phyloP scores from a whole-genome alignment of 2,888 invertebrate species.

The Creontiades dilutus region DNA sequence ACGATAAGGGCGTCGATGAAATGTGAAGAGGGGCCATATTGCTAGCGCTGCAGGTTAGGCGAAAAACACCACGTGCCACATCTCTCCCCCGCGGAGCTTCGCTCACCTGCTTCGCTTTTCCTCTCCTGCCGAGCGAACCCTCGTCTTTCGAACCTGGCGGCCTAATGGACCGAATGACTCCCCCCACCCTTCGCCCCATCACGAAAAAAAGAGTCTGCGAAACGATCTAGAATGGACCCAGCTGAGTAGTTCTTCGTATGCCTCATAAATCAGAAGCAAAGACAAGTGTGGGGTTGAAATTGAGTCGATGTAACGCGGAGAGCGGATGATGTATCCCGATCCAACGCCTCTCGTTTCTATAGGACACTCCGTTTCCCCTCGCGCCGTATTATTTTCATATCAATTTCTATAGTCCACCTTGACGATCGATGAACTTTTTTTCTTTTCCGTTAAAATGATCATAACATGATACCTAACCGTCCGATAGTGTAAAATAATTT shows the following conservation, averaged over 20 bases:
- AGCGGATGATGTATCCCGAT: neutral
- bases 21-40: slow-evolving; percentile 21
- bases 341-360: neutral
- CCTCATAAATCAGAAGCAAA: slow-evolving; percentile 5
- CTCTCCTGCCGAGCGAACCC: neutral
- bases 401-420: no score
- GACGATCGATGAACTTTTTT: no score
- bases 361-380: no score
- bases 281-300: neutral
- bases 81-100: neutral
- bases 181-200: neutral
- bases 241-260: slow-evolving; percentile 10
- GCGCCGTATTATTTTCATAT: neutral
- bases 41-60: neutral
- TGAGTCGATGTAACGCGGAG: neutral
- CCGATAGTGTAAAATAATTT: no score
- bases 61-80: neutral
- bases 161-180: slow-evolving; percentile 7
- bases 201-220: neutral
- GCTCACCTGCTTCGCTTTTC: neutral
- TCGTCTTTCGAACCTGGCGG: neutral
- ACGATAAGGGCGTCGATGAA: neutral
- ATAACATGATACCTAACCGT: no score
- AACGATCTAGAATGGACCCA: neutral
- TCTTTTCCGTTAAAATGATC: no score